A percentile compares a stretch with the other conserved stretches of the same genome.
Conservation (phyloP, 1,140 invertebrate genomes). For the Rhyzopertha dominica region DNA sequence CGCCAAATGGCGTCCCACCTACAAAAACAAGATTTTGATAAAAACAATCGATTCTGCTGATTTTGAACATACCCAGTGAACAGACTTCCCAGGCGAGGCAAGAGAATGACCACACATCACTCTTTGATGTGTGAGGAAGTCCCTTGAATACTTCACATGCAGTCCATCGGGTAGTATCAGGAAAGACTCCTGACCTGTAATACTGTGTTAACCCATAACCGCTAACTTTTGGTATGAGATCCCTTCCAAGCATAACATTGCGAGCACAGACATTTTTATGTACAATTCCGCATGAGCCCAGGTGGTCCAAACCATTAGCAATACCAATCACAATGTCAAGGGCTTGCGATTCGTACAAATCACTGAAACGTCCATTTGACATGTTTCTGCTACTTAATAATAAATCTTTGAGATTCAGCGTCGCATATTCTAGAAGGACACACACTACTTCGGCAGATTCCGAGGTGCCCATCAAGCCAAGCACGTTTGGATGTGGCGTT, state of each 20-base stretch:
- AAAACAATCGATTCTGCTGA: conserved; percentile 6
- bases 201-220: conserved; percentile 60
- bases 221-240: conserved; percentile 62
- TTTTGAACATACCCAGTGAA: conserved; percentile 54
- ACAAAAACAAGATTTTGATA: conserved; percentile 16
- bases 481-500: conserved; percentile 63
- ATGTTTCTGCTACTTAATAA: conserved; percentile 58
- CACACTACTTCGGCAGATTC: conserved; percentile 68
- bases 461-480: conserved; percentile 72
- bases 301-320: conserved; percentile 61
- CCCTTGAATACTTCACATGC: conserved; percentile 69
- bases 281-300: conserved; percentile 56
- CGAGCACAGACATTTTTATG: conserved; percentile 69
- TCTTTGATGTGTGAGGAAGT: conserved; percentile 59
- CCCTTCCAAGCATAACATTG: conserved; percentile 60
- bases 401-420: conserved; percentile 62
- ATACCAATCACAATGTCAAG: conserved; percentile 55
- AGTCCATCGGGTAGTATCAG: conserved; percentile 71
- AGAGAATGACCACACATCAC: conserved; percentile 79
- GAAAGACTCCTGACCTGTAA: conserved; percentile 45
- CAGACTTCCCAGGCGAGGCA: conserved; percentile 78
- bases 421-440: conserved; percentile 63
- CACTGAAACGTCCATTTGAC: conserved; percentile 57
- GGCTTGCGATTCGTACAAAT: conserved; percentile 56
- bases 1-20: conserved; percentile 72